Evolutionary conservation across 2,888 invertebrate genomes (phyloP), one percentile per base, ranked within the genome.

Genomic region (Campoplex nolae): DNA sequence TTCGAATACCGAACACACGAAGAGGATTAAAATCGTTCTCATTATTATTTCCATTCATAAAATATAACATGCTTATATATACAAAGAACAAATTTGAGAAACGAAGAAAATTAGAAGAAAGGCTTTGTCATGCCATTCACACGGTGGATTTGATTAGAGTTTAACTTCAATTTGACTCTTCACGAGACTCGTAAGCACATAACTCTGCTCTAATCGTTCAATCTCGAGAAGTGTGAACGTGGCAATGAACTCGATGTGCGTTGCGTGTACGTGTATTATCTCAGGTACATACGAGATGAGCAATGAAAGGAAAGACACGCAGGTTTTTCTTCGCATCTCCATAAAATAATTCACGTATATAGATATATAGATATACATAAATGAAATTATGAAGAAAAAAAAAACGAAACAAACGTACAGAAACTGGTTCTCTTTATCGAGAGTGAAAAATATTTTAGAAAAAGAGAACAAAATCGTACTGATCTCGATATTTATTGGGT

Each of bases 381-480:
- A 38, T 38, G 38, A 6, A 38, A 38, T 38, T 38, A 4, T 38
- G 38, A 1, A 38, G 6, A 38, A 38, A 38, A 38, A 4, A 0
- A 38, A 38, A 38, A 38, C 3, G 35, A 48, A 78, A 68, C 83
- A 79, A 78, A 23, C 7, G 51, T 28, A 73, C 68, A 51, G 73
- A 84, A 86, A 86, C 86, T 84, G 84, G 86, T 86, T 86, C 62
- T 84, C 73, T 73, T 51, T 67, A 81, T 70, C 42, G 86, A 73
- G 80, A 81, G 77, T 81, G 62, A 86, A 86, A 86, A 84, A 86
- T 80, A 32, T 35, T 70, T 45, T 18, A 58, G 78, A 32, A 38
- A 51, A 58, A 76, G 71, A 75, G 75, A 73, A 18, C 51, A 51
- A 42, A 56, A 23, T 35, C 38, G 42, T 18, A 51, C 23, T 62